Percentiles rank a stretch among this genome's conserved stretches.
Conservation (phyloP, 2,113 vertebrate species). For the Cephalopterus ornatus region DNA sequence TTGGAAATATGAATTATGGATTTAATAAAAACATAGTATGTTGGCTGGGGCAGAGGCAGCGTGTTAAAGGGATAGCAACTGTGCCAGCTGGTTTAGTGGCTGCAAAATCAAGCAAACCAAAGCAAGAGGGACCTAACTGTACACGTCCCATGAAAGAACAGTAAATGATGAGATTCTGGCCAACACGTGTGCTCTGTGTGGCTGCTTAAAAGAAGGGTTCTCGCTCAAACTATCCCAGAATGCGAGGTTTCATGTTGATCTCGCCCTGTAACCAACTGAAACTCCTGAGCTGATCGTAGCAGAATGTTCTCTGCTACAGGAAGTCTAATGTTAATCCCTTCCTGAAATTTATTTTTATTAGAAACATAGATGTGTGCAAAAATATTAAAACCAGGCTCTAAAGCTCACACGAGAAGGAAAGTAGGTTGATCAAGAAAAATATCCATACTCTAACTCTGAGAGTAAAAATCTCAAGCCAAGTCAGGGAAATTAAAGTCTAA, state of each 20-base stretch:
- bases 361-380: background rate
- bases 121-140: background rate
- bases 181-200: background rate
- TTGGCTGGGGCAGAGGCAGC: background rate
- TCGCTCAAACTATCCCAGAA: background rate
- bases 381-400: background rate
- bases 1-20: conserved; percentile 31
- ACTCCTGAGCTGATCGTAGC: background rate
- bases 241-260: background rate
- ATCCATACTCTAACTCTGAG: background rate
- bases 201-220: background rate
- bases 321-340: background rate
- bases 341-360: background rate
- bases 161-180: background rate
- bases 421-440: background rate
- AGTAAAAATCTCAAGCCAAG: background rate
- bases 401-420: fast-evolving
- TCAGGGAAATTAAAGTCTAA: background rate
- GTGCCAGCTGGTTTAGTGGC: background rate
- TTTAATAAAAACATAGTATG: conserved; percentile 31
- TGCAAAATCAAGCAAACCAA: background rate
- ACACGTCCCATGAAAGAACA: background rate
- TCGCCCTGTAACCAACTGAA: background rate
- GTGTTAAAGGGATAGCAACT: background rate
- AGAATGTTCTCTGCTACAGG: background rate